phyloP scores from a whole-genome alignment of 2,797 vertebrate genomes.

The Pseudopleuronectes americanus region DNA sequence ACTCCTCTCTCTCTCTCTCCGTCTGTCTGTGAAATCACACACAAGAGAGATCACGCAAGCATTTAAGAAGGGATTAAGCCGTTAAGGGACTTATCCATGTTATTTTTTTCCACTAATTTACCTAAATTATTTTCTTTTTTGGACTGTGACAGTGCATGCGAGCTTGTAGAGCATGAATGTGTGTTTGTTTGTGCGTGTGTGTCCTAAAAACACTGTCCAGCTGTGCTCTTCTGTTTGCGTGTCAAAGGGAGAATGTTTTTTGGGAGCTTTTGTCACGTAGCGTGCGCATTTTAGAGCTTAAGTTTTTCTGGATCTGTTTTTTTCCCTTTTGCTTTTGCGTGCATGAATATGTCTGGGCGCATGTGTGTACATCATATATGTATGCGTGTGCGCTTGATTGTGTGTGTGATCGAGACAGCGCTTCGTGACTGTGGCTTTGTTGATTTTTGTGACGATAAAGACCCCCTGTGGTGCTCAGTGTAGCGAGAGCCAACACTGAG shows the following conservation, averaged over 20 bases:
- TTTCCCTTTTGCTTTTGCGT: conserved; percentile 6
- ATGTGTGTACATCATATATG: conserved; percentile 11
- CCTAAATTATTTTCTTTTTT: conserved; percentile 62
- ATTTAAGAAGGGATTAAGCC: conserved; percentile 74
- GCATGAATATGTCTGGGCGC: conserved; percentile 16
- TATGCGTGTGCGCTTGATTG: not conserved
- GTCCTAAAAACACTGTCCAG: conserved; percentile 43
- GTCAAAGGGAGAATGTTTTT: conserved; percentile 49
- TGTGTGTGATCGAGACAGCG: conserved; percentile 40
- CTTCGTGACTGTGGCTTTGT: conserved; percentile 83
- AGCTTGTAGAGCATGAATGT: conserved; percentile 11
- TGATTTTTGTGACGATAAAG: conserved; percentile 78
- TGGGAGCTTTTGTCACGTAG: conserved; percentile 46
- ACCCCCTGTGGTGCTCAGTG: conserved; percentile 80
- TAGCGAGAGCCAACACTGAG: conserved; percentile 77
- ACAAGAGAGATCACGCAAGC: conserved; percentile 70
- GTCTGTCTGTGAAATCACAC: conserved; percentile 55
- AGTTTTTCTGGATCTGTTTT: not conserved
- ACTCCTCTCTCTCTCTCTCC: conserved; percentile 20
- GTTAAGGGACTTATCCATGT: conserved; percentile 65
- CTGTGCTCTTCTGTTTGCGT: conserved; percentile 54
- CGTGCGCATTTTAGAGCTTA: conserved; percentile 10
- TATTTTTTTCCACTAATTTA: conserved; percentile 64
- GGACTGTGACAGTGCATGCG: conserved; percentile 18
- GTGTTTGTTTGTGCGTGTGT: conserved; percentile 9